Percentiles rank a stretch among this genome's conserved stretches.
Evolutionary conservation across 2,888 invertebrate species (phyloP).

Genomic region (Phytoseiulus persimilis): DNA sequence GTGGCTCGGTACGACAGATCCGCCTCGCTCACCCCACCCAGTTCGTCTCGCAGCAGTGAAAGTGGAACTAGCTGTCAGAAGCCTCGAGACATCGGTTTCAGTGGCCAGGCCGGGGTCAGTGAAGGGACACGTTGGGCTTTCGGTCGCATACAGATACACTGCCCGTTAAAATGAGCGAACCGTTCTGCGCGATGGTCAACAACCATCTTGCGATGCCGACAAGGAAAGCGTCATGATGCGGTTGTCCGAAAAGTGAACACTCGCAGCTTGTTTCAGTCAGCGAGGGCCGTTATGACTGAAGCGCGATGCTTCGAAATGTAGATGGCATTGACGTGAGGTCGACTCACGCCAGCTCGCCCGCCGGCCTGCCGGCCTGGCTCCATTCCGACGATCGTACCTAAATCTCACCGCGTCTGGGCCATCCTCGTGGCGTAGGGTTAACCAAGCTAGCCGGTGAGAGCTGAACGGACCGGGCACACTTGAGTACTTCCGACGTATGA

Average conservation of each 20-base stretch:
- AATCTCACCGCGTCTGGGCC: background rate
- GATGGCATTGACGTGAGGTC: background rate
- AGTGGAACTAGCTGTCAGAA: background rate
- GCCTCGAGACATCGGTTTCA: background rate
- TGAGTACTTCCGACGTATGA: background rate
- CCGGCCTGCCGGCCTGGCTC: background rate
- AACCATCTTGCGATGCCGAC: background rate
- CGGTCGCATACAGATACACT: background rate
- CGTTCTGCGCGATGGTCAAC: background rate
- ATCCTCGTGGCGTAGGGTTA: background rate
- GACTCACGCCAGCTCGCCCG: background rate
- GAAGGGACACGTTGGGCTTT: background rate
- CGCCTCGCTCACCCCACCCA: no score
- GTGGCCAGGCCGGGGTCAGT: background rate
- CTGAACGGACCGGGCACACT: background rate
- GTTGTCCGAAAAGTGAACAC: background rate
- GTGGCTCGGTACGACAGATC: background rate
- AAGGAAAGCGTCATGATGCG: background rate
- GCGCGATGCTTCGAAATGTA: background rate
- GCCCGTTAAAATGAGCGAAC: no score
- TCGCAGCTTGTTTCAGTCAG: background rate
- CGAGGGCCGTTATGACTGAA: background rate
- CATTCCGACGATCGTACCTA: background rate
- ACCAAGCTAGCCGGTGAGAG: background rate
- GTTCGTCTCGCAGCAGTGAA: no score